These are phyloP conservation scores for Holotrichia oblita DNA, from an alignment of 1,140 invertebrate species.

Conservation along the genomic window DNA sequence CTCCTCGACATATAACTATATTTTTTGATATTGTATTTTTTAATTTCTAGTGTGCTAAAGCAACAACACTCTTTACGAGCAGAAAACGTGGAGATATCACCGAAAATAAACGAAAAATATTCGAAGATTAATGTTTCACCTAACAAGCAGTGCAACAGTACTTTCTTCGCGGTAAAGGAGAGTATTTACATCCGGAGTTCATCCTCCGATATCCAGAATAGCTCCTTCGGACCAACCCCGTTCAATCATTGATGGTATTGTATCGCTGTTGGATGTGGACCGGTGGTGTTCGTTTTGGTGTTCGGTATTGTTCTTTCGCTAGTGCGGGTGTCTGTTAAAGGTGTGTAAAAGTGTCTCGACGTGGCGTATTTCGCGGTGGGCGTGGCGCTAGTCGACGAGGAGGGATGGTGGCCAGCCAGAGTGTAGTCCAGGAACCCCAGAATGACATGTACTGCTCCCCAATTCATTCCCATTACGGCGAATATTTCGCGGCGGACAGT, in stretches of 20 bases:
- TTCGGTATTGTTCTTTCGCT: slow-evolving; percentile 15
- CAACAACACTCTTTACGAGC: not conserved
- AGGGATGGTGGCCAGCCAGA: slow-evolving; percentile 60
- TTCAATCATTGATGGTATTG: slow-evolving; percentile 10
- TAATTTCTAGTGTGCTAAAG: slow-evolving; percentile 24
- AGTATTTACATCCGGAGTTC: not conserved
- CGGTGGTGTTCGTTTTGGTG: slow-evolving; percentile 25
- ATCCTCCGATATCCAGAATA: not conserved
- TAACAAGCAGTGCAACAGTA: not conserved
- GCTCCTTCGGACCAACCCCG: not conserved
- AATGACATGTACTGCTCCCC: slow-evolving; percentile 58
- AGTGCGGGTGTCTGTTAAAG: slow-evolving; percentile 31
- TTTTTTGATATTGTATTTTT: not conserved
- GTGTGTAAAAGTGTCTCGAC: slow-evolving; percentile 50
- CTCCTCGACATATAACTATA: not conserved
- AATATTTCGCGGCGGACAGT: slow-evolving; percentile 57
- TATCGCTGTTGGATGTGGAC: not conserved
- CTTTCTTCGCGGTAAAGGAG: not conserved
- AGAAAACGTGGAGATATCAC: not conserved
- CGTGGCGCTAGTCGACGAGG: slow-evolving; percentile 44
- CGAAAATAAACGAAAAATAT: not conserved
- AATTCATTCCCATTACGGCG: slow-evolving; percentile 54
- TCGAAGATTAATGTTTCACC: not conserved
- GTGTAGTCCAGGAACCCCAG: slow-evolving; percentile 55
- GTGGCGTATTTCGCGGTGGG: slow-evolving; percentile 45